Evolutionary conservation across 2,797 vertebrate species (phyloP), one percentile per base, ranked within the genome.

Genomic region (Fringilla coelebs): DNA sequence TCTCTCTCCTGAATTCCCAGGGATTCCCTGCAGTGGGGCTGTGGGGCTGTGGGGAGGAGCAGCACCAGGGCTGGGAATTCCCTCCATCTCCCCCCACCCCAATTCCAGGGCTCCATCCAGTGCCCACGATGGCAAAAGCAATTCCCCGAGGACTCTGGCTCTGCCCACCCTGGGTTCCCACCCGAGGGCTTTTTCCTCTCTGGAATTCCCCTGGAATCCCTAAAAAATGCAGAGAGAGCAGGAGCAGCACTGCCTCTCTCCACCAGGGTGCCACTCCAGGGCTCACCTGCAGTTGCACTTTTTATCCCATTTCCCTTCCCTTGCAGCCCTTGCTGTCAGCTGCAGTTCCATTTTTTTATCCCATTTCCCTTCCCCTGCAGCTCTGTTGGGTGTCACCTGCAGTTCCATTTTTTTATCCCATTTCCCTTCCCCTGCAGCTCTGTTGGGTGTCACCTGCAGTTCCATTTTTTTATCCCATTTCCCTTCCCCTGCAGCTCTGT

Each of bases 81-180:
- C 10, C 70, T 14, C 15, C 1, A 1, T 4, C 49, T 46, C n/a
- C 3, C 8, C 3, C 1, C 26, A 0, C 8, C 21, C 15, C 6
- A 1, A 62, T 81, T 55, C 10, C 14, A 4, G 32, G 62, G 24
- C 78, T 93, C 92, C 84, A 87, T 90, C 90, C 88, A 63, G 80
- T 75, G 90, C 93, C 90, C 88, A 3, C n/a, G 31, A 6, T 10
- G 63, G 81, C 89, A 71, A 82, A 55, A 77, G 67, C 86, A 52
- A 82, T 48, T 85, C 51, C 45, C 40, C 8, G 11, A 9, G 28
- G 6, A 2, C 36, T 54, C 9, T 0, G 48, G 62, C 60, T 2
- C 57, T 21, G 76, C 4, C 3, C 34, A 18, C 40, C 67, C 49
- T n/a, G 0, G 0, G 3, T 3, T 55, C 38, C 43, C 51, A 2